Evolutionary conservation across 2,113 vertebrate species (phyloP).

Genomic region (Myotis brandtii): DNA sequence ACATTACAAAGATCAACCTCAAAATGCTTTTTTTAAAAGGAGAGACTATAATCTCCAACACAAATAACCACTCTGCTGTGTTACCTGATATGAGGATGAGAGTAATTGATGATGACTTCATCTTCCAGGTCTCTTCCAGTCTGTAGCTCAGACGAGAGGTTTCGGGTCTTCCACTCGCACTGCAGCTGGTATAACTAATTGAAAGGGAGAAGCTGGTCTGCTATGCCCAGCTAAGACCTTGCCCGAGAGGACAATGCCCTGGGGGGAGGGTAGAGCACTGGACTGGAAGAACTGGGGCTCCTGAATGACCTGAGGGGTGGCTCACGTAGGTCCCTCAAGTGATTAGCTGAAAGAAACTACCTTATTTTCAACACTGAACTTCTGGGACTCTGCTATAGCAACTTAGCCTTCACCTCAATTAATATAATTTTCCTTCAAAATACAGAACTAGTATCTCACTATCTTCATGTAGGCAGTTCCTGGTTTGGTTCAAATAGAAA

Average conservation of each 20-base stretch:
- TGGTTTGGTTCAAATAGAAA: constrained; percentile 15
- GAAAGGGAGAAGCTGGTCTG: constrained; percentile 10
- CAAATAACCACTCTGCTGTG: not conserved
- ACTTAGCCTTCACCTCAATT: not conserved
- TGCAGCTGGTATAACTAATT: constrained; percentile 91
- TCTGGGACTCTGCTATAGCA: not conserved
- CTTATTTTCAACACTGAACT: not conserved
- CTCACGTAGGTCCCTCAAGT: not conserved
- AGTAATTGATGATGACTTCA: constrained; percentile 87
- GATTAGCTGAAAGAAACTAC: not conserved
- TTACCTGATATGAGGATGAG: constrained; percentile 95
- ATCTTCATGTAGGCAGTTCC: not conserved
- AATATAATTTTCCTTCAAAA: constrained; percentile 27
- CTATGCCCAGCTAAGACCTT: not conserved
- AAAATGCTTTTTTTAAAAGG: not conserved
- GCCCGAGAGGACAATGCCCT: not conserved
- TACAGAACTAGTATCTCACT: not conserved
- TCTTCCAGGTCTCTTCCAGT: constrained; percentile 93
- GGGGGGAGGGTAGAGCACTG: not conserved
- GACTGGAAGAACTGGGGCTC: not conserved
- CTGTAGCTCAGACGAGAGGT: constrained; percentile 90
- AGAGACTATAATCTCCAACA: not conserved
- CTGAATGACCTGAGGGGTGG: not conserved
- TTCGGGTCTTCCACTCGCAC: constrained; percentile 93
- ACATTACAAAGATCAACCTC: not conserved